Conservation (phyloP, 2,797 vertebrate species). For the Silurus aristotelis region DNA sequence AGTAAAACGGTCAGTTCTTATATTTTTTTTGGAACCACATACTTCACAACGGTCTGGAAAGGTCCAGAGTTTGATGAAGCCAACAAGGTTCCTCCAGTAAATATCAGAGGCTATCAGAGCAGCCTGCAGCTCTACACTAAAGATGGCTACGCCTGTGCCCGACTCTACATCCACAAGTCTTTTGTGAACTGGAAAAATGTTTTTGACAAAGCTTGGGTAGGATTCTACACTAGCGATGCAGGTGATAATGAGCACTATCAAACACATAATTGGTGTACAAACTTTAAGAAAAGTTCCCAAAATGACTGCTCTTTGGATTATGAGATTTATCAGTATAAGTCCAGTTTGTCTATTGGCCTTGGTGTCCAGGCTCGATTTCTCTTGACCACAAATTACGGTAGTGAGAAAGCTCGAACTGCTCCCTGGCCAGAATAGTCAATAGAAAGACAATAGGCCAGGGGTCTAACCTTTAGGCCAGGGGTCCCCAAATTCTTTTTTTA, state of each 20-base stretch:
- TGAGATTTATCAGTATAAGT: constrained; percentile 33
- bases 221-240: constrained; percentile 13
- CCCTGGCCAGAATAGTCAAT: constrained; percentile 14
- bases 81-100: constrained; percentile 24
- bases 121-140: constrained; percentile 37
- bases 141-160: constrained; percentile 41
- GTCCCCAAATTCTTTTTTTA: too few relatives aligned
- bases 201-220: constrained; percentile 43
- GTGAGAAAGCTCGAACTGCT: constrained; percentile 36
- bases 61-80: constrained; percentile 38
- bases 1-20: neutral
- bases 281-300: constrained; percentile 5
- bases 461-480: too few relatives aligned
- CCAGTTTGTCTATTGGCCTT: constrained; percentile 10
- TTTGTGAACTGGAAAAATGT: constrained; percentile 38
- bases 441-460: too few relatives aligned
- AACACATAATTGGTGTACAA: neutral
- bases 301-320: constrained; percentile 12
- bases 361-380: constrained; percentile 45
- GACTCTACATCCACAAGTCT: constrained; percentile 44
- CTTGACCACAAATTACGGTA: constrained; percentile 4
- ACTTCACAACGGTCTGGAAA: constrained; percentile 28
- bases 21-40: neutral
- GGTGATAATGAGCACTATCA: constrained; percentile 10
- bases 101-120: constrained; percentile 15